Percentiles rank a stretch among this genome's conserved stretches.
Conservation (phyloP, 2,888 invertebrate genomes). For the Mylabris sibirica region DNA sequence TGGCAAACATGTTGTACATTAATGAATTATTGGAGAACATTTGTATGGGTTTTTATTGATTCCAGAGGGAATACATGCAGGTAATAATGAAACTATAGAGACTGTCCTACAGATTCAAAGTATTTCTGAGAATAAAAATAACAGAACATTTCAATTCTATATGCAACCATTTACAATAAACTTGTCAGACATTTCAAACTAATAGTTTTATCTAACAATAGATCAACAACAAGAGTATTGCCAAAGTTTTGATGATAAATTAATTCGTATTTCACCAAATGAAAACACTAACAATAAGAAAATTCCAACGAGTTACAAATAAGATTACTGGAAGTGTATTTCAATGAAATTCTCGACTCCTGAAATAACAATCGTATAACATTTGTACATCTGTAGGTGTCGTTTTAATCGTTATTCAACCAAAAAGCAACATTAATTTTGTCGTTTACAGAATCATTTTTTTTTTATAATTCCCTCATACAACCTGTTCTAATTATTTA, state of each 20-base stretch:
- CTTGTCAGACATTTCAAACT: neutral
- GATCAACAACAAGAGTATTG: neutral
- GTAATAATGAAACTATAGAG: neutral
- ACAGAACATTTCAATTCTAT: neutral
- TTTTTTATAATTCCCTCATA: neutral
- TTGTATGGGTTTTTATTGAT: neutral
- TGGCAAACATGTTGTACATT: neutral
- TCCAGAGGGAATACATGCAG: neutral
- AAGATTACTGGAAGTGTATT: neutral
- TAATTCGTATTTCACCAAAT: neutral
- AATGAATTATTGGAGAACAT: neutral
- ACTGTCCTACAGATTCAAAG: neutral
- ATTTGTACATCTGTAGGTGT: neutral
- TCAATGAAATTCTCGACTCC: neutral
- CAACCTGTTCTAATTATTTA: too few relatives aligned
- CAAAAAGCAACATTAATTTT: neutral
- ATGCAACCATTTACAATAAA: neutral
- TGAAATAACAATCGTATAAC: neutral
- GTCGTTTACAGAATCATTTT: neutral
- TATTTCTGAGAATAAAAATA: neutral
- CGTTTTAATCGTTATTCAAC: too few relatives aligned
- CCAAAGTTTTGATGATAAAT: neutral
- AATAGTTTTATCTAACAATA: neutral
- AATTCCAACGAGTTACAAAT: neutral
- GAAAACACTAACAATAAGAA: neutral